Conservation (phyloP, 2,113 vertebrate genomes). For the Pitta sordida region DNA sequence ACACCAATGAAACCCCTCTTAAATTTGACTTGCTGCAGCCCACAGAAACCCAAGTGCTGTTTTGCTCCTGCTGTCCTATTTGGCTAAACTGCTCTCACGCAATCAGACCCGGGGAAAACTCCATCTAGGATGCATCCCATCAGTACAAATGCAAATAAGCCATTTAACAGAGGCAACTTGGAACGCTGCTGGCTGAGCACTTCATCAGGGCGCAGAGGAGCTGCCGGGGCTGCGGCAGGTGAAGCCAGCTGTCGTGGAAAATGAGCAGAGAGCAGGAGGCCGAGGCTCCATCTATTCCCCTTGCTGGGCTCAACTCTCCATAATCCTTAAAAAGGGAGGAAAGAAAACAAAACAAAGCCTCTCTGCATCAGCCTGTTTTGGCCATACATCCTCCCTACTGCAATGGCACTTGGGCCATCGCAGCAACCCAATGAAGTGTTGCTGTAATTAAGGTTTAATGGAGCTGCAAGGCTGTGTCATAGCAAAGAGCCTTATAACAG, state of each 20-base stretch:
- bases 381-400: constrained; percentile 42
- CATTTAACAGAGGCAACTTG: neutral
- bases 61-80: neutral
- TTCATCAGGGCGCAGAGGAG: neutral
- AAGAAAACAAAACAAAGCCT: constrained; percentile 40
- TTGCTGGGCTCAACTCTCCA: constrained; percentile 42
- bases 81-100: fast-evolving
- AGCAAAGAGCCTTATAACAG: constrained; percentile 73
- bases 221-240: neutral
- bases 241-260: constrained; percentile 23
- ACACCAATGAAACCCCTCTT: neutral
- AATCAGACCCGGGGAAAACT: neutral
- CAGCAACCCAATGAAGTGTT: constrained; percentile 70
- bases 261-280: neutral
- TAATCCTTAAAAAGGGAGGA: constrained; percentile 49
- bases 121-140: neutral
- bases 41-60: fast-evolving
- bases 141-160: neutral
- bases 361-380: constrained; percentile 44
- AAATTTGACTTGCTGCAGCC: neutral
- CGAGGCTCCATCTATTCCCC: constrained; percentile 1
- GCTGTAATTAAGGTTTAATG: constrained; percentile 74
- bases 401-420: constrained; percentile 4
- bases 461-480: constrained; percentile 65
- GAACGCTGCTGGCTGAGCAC: neutral